Conservation (phyloP, 2,113 vertebrate genomes). For the Eurystomus gularis region DNA sequence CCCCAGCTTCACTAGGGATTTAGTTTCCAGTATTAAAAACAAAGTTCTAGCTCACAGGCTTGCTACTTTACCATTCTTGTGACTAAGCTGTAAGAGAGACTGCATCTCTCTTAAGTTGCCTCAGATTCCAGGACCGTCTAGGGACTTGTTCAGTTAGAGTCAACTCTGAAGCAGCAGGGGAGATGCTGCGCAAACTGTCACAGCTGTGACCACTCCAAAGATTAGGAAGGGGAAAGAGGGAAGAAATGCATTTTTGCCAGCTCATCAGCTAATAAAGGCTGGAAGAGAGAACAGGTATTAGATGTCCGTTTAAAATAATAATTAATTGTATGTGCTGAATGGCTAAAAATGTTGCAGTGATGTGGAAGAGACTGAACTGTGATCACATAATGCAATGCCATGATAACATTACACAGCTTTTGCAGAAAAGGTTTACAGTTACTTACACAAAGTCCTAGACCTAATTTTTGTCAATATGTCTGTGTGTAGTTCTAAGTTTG, state of each 20-base stretch:
- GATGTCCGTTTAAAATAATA: not conserved
- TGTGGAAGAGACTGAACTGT: not conserved
- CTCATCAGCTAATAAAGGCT: slow-evolving; percentile 44
- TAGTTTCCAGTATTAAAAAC: not conserved
- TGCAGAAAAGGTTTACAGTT: not conserved
- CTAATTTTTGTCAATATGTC: not conserved
- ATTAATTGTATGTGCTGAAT: not conserved
- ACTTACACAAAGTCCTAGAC: accelerated
- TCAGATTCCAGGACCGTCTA: slow-evolving; percentile 24
- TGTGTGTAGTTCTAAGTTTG: not conserved
- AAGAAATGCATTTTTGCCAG: slow-evolving; percentile 48
- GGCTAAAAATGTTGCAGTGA: not conserved
- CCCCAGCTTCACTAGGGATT: not conserved
- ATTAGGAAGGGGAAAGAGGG: slow-evolving; percentile 37
- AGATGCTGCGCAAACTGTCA: slow-evolving; percentile 44
- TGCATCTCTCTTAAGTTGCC: slow-evolving; percentile 29
- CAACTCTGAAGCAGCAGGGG: slow-evolving; percentile 45
- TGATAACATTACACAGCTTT: not conserved
- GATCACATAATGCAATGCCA: not conserved
- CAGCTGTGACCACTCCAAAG: slow-evolving; percentile 37
- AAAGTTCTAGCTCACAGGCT: slow-evolving; percentile 11
- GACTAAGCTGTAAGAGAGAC: slow-evolving; percentile 42
- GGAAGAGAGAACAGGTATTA: slow-evolving; percentile 53
- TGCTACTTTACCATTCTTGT: slow-evolving; percentile 56
- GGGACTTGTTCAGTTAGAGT: slow-evolving; percentile 14